A percentile compares a stretch with the other conserved stretches of the same genome.
Evolutionary conservation across 1,140 invertebrate genomes (phyloP).

Genomic region (Drosophila burlai): DNA sequence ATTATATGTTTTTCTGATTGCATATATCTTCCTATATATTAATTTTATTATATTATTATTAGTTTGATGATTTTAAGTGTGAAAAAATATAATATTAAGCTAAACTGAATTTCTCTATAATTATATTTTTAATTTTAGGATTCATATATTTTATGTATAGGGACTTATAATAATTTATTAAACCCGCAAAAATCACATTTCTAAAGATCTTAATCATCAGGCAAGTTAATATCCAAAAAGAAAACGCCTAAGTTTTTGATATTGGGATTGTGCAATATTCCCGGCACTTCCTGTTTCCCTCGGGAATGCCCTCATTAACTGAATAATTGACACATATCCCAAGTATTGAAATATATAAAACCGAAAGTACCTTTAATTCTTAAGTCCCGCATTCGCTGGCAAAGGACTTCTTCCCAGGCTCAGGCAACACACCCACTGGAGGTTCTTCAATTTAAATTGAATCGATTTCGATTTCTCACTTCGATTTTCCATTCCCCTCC

Average conservation of each 20-base stretch:
- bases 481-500: conserved; percentile 1
- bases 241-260: neutral
- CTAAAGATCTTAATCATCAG: conserved; percentile 2
- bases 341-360: neutral
- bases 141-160: no score
- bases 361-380: conserved; percentile 36
- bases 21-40: no score
- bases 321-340: conserved; percentile 35
- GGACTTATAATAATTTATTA: no score
- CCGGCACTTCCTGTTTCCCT: conserved; percentile 22
- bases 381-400: conserved; percentile 36
- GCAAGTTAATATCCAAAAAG: neutral
- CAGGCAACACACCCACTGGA: conserved; percentile 57
- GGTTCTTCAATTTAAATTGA: conserved; percentile 78
- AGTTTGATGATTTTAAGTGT: no score
- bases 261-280: neutral
- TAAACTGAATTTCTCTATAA: no score
- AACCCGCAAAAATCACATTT: neutral
- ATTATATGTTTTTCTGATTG: no score
- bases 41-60: no score
- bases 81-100: no score
- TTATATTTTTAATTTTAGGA: no score
- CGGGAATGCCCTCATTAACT: conserved; percentile 26
- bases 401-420: conserved; percentile 54
- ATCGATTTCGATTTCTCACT: conserved; percentile 47